These are phyloP conservation scores for Drosophila kikkawai DNA, from an alignment of 1,140 invertebrate genomes.

Conservation along the genomic window DNA sequence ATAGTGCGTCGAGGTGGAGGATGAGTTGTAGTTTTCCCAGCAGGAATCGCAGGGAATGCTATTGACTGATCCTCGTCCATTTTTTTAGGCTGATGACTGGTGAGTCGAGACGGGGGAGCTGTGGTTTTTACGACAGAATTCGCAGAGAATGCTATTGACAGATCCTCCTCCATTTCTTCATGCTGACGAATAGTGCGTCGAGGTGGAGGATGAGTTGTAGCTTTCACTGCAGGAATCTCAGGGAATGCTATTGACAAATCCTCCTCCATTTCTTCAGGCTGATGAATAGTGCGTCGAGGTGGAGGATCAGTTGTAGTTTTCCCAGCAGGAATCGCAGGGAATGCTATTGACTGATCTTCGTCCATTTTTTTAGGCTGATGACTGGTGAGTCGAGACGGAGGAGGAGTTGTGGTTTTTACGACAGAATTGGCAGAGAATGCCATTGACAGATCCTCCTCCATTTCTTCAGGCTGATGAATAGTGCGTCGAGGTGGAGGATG, in stretches of 20 bases:
- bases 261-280: too few relatives aligned
- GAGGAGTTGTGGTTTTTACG: too few relatives aligned
- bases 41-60: neutral
- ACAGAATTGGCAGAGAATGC: neutral
- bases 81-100: neutral
- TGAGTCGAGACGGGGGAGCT: neutral
- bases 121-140: neutral
- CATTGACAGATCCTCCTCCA: slow-evolving; percentile 1
- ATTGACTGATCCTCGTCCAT: neutral
- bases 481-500: neutral
- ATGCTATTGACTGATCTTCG: too few relatives aligned
- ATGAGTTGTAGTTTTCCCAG: too few relatives aligned
- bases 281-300: neutral
- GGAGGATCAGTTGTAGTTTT: too few relatives aligned
- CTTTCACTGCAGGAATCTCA: too few relatives aligned
- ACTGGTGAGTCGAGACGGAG: neutral
- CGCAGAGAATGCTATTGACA: neutral
- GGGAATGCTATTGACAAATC: too few relatives aligned
- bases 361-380: too few relatives aligned
- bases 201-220: neutral
- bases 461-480: neutral
- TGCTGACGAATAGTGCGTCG: neutral
- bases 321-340: too few relatives aligned
- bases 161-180: slow-evolving; percentile 6
- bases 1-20: neutral